Evolutionary conservation across 2,888 invertebrate species (phyloP).

Genomic region (Caenorhabditis imperialis): DNA sequence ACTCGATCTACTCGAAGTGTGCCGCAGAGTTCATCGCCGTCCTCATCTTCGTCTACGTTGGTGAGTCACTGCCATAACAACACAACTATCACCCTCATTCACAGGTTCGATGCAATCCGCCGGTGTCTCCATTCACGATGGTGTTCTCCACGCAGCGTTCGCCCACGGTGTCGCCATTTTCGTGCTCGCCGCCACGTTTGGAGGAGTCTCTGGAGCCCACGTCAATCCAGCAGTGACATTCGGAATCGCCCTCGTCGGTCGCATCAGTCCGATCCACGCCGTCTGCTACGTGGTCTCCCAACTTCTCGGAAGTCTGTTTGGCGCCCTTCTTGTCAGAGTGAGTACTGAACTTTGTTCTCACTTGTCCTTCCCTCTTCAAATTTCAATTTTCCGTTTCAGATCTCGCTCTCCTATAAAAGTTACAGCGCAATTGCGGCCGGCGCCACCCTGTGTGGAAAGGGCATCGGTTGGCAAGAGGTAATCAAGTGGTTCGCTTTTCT

Average conservation of each 20-base stretch:
- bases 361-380: not conserved
- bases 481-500: slow-evolving; percentile 4
- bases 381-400: slow-evolving; percentile 34
- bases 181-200: slow-evolving; percentile 69
- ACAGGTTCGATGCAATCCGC: slow-evolving; percentile 61
- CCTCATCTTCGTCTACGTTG: slow-evolving; percentile 73
- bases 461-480: slow-evolving; percentile 51
- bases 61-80: slow-evolving; percentile 57
- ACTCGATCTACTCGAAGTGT: slow-evolving; percentile 59
- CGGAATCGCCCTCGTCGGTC: slow-evolving; percentile 72
- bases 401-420: slow-evolving; percentile 31
- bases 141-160: slow-evolving; percentile 69
- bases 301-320: slow-evolving; percentile 78
- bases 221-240: slow-evolving; percentile 80
- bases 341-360: slow-evolving; percentile 28
- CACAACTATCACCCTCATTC: slow-evolving; percentile 1
- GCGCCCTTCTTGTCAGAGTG: slow-evolving; percentile 75
- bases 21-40: slow-evolving; percentile 74
- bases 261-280: slow-evolving; percentile 62
- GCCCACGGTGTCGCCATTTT: slow-evolving; percentile 74
- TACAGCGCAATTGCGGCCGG: slow-evolving; percentile 48
- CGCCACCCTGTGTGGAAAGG: slow-evolving; percentile 52
- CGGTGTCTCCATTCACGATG: slow-evolving; percentile 40
- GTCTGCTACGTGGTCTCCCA: slow-evolving; percentile 74
- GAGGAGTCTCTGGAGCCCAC: slow-evolving; percentile 79